Conservation (phyloP, 1,140 invertebrate genomes). For the Ericerus pela region DNA sequence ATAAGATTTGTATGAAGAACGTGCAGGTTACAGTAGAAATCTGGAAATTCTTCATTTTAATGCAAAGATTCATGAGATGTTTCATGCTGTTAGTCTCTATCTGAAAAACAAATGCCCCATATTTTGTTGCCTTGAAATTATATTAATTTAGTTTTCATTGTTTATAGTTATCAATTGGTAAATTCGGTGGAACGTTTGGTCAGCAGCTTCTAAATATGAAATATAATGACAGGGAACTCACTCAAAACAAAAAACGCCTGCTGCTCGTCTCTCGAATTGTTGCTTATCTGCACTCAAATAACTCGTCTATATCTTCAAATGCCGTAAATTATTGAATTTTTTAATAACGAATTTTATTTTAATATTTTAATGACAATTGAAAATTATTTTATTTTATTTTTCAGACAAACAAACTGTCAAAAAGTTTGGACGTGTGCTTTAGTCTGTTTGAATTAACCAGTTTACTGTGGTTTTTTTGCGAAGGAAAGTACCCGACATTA, state of each 20-base stretch:
- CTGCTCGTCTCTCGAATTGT: constrained; percentile 2
- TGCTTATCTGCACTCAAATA: neutral
- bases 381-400: constrained; percentile 20
- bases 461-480: constrained; percentile 43
- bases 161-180: constrained; percentile 36
- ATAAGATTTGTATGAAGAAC: neutral
- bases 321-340: too few relatives aligned
- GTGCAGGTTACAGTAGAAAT: neutral
- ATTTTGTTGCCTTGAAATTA: neutral
- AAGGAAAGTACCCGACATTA: constrained; percentile 41
- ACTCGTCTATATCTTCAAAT: neutral
- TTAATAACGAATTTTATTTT: too few relatives aligned
- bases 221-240: constrained; percentile 33
- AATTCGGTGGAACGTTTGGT: constrained; percentile 40
- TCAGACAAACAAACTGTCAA: neutral
- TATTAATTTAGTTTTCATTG: neutral
- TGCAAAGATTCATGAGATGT: neutral
- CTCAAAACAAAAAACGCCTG: constrained; percentile 12
- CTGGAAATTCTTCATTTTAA: neutral
- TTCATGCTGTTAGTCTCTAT: neutral
- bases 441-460: constrained; percentile 29
- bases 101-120: neutral
- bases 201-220: constrained; percentile 43
- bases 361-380: too few relatives aligned
- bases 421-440: neutral